These are phyloP conservation scores for Lymantria monacha DNA, from an alignment of 2,888 invertebrate species.

Conservation along the genomic window DNA sequence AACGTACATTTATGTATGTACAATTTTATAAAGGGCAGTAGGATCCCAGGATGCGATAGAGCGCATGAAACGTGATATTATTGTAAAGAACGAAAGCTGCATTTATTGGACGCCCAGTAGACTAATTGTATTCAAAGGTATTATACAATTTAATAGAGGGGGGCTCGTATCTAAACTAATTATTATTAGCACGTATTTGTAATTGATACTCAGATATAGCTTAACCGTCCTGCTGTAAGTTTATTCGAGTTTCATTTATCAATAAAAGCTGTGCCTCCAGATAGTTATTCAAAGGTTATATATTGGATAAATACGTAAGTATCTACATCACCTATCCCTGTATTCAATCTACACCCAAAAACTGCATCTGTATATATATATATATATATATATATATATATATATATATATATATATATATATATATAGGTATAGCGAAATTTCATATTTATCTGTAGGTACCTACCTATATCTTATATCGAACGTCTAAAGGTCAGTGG, in stretches of 20 bases:
- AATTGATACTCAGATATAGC: constrained; percentile 17
- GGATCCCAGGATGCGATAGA: constrained; percentile 67
- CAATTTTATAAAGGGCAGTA: constrained; percentile 61
- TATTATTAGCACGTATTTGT: constrained; percentile 29
- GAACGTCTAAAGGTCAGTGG: too few species aligned
- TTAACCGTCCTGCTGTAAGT: neutral
- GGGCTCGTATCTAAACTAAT: constrained; percentile 24
- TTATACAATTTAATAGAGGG: constrained; percentile 36
- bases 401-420: too few species aligned
- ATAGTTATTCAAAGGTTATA: too few species aligned
- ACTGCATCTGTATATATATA: too few species aligned
- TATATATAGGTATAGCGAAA: too few species aligned
- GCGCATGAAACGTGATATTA: constrained; percentile 74
- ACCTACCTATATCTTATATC: too few species aligned
- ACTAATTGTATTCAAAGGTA: constrained; percentile 43
- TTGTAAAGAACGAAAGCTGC: constrained; percentile 60
- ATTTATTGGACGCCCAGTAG: constrained; percentile 54
- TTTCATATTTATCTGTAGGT: too few species aligned
- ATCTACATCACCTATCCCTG: too few species aligned
- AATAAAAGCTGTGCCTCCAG: constrained; percentile 1
- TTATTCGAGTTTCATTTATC: constrained; percentile 4
- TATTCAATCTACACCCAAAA: too few species aligned
- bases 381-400: too few species aligned
- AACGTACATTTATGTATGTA: constrained; percentile 52
- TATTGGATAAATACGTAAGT: too few species aligned